Evolutionary conservation across 2,797 vertebrate genomes (phyloP).

Genomic region (Peromyscus eremicus): DNA sequence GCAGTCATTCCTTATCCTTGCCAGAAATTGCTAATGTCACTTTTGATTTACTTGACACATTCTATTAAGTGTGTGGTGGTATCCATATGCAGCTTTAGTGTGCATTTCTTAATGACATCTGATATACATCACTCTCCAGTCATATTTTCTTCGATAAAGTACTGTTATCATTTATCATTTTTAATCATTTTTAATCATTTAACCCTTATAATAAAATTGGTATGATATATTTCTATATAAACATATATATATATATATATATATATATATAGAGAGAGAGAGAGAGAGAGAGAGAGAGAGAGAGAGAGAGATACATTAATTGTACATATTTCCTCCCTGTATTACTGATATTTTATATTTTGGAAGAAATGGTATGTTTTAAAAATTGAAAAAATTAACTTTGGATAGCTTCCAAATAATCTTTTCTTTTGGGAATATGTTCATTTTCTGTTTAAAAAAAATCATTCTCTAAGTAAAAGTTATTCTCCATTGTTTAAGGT

Average conservation of each 20-base stretch:
- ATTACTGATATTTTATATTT: slow-evolving; percentile 1
- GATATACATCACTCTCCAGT: background rate
- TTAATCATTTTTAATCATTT: background rate
- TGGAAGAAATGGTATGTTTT: background rate
- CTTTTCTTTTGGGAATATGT: background rate
- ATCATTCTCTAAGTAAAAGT: background rate
- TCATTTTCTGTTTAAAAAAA: background rate
- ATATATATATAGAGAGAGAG: background rate
- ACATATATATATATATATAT: background rate
- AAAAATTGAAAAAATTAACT: background rate
- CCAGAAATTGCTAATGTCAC: background rate
- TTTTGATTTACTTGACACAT: slow-evolving; percentile 4
- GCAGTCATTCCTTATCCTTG: background rate
- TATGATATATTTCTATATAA: background rate
- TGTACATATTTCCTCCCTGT: background rate
- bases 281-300: background rate
- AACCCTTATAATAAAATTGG: background rate
- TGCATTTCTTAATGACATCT: slow-evolving; percentile 34
- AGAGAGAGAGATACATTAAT: background rate
- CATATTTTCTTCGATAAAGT: background rate
- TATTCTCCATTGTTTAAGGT: background rate
- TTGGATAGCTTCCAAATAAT: background rate
- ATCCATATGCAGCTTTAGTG: background rate
- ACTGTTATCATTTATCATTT: background rate
- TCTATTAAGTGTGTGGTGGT: background rate